phyloP scores from a whole-genome alignment of 1,140 invertebrate species.

The Vanessa tameamea region DNA sequence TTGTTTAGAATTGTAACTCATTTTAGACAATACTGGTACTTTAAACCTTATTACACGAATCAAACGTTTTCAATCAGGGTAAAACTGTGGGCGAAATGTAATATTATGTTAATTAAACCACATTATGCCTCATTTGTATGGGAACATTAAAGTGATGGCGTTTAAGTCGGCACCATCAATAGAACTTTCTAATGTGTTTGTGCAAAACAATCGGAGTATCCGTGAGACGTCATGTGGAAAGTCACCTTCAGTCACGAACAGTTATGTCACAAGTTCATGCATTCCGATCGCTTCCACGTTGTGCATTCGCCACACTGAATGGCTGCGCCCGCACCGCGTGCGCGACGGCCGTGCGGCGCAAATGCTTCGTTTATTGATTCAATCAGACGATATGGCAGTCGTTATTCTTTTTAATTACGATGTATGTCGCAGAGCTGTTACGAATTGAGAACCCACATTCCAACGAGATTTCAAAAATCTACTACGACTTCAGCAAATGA shows the following conservation, averaged over 20 bases:
- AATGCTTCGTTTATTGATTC: constrained; percentile 17
- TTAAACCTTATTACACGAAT: too few species aligned
- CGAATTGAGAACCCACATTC: neutral
- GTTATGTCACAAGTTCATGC: constrained; percentile 36
- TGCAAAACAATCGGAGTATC: constrained; percentile 1
- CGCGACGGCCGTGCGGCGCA: constrained; percentile 2
- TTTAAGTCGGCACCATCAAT: neutral
- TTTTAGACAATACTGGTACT: too few species aligned
- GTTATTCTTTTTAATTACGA: constrained; percentile 1
- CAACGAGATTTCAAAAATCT: too few species aligned
- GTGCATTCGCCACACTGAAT: constrained; percentile 22
- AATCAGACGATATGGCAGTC: constrained; percentile 21
- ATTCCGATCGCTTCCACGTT: constrained; percentile 22
- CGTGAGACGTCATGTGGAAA: constrained; percentile 23
- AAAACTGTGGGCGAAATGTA: too few species aligned
- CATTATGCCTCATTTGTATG: too few species aligned
- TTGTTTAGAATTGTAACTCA: too few species aligned
- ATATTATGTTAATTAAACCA: too few species aligned
- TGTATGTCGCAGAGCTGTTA: neutral
- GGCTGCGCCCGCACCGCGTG: constrained; percentile 13
- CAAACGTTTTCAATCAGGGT: too few species aligned
- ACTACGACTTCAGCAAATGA: too few species aligned
- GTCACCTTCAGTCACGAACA: constrained; percentile 35
- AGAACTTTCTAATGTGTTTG: constrained; percentile 5
- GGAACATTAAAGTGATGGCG: neutral